Base-by-base conservation (phyloP, 2,797 vertebrate species). In the Tiaroga cobitis region DNA sequence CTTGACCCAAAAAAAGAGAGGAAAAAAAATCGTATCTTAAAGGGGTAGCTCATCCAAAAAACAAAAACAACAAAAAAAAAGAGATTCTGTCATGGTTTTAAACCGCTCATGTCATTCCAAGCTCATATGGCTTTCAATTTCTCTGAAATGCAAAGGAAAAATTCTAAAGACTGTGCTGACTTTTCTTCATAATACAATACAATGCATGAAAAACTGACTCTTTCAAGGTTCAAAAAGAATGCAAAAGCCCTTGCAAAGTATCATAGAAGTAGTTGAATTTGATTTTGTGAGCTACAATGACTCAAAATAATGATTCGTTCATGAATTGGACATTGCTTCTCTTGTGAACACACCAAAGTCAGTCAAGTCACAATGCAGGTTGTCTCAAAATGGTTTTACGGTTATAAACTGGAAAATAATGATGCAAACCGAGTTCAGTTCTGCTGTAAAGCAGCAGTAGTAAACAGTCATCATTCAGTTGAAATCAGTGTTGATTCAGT, bases 1-100 rank as follows among this genome's bases (percentile, higher is more conserved):
- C 85, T 69, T 76, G 81, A 84, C 83, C 56, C 59, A 8, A 32
- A 63, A 63, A 65, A 29, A 46, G 13, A 46, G 43, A 74, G 19
- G 13, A 77, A 76, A 69, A 56, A 26, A 18, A 4, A 39, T 37
- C 9, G 8, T 13, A 69, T 69, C 32, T 69, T 69, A 15, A 72
- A 46, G 10, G 69, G 5, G 21, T 46, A 41, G 0, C 69, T 43
- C 21, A 72, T 69, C 11, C 54, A 13, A 24, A 68, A 10, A 46
- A 73, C 18, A 19, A 29, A 13, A 13, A 3, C 29, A 29, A 29
- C 29, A 29, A 29, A 15, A 21, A 29, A 5, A 49, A 0, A 49
- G 15, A 34, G 8, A 7, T 32, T 65, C 15, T 32, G 61, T 32
- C 61, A 32, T 32, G 15, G 39, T 26, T 72, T 72, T 72, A 65